These are phyloP conservation scores for Ennomos fuscantarius DNA, from an alignment of 2,888 invertebrate genomes.

Conservation along the genomic window DNA sequence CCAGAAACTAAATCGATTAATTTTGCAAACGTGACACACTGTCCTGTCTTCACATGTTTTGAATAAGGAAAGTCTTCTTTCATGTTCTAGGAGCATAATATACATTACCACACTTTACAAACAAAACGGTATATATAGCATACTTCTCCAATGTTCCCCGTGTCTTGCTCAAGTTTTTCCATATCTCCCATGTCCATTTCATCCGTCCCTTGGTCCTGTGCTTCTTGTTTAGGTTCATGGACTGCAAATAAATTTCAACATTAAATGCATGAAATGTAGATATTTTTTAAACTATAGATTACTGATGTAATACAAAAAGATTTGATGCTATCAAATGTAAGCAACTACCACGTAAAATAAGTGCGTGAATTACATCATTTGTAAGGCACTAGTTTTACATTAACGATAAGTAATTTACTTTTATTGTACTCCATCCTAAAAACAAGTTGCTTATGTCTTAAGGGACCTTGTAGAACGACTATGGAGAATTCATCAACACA, in stretches of 20 bases:
- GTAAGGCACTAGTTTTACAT: constrained; percentile 35
- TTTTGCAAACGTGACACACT: too few species aligned
- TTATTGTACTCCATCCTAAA: constrained; percentile 75
- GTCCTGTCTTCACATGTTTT: too few species aligned
- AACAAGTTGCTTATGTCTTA: constrained; percentile 70
- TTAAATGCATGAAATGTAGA: constrained; percentile 2
- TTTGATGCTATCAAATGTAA: constrained; percentile 37
- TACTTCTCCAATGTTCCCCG: constrained; percentile 81
- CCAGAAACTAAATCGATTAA: too few species aligned
- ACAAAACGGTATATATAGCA: not conserved
- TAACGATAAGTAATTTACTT: constrained; percentile 35
- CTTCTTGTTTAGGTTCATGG: constrained; percentile 65
- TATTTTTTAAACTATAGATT: not conserved
- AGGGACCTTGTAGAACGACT: constrained; percentile 77
- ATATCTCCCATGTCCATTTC: constrained; percentile 83
- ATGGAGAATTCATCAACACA: constrained; percentile 59
- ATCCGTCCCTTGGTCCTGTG: constrained; percentile 69
- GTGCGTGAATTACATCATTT: constrained; percentile 38
- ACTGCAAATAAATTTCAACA: constrained; percentile 40
- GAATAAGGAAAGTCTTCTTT: too few species aligned
- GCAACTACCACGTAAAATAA: constrained; percentile 38
- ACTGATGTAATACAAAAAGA: too few species aligned
- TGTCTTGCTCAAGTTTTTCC: constrained; percentile 81
- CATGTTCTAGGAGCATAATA: too few species aligned
- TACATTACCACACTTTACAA: too few species aligned